Evolutionary conservation across 2,797 vertebrate species (phyloP).

Genomic region (Buphagus erythrorhynchus): DNA sequence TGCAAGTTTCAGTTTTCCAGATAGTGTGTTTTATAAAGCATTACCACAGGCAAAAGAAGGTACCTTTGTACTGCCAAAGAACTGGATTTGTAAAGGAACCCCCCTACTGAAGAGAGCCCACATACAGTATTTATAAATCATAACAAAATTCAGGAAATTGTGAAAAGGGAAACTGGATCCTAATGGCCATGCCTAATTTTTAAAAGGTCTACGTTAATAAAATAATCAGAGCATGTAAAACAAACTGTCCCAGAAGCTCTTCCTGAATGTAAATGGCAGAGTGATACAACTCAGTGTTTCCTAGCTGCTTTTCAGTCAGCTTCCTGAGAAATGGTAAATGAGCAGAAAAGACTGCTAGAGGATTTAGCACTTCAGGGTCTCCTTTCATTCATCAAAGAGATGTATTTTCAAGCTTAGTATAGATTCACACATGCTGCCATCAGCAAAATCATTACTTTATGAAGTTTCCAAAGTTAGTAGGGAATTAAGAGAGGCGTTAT

Average conservation of each 20-base stretch:
- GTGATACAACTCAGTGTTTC: background rate
- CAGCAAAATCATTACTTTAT: constrained; percentile 31
- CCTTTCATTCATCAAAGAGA: constrained; percentile 40
- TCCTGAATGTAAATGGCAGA: background rate
- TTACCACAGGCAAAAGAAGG: background rate
- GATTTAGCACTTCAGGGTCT: constrained; percentile 48
- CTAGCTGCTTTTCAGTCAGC: background rate
- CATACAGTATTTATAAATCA: background rate
- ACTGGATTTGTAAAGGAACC: background rate
- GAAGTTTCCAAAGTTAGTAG: constrained; percentile 16
- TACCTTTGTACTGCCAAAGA: background rate
- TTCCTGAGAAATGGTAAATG: background rate
- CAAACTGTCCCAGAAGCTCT: background rate
- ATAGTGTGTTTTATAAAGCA: background rate
- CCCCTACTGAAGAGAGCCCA: background rate
- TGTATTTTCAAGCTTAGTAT: constrained; percentile 23
- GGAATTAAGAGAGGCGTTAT: background rate
- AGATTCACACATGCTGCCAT: constrained; percentile 20
- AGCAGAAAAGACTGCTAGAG: background rate
- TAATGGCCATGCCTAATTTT: background rate
- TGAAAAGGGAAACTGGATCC: background rate
- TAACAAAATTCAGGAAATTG: background rate
- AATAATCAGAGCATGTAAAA: background rate
- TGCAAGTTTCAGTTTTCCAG: background rate
- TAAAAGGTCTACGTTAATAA: background rate